Base-by-base conservation (phyloP, 1,140 invertebrate genomes). In the Dendrolimus kikuchii region DNA sequence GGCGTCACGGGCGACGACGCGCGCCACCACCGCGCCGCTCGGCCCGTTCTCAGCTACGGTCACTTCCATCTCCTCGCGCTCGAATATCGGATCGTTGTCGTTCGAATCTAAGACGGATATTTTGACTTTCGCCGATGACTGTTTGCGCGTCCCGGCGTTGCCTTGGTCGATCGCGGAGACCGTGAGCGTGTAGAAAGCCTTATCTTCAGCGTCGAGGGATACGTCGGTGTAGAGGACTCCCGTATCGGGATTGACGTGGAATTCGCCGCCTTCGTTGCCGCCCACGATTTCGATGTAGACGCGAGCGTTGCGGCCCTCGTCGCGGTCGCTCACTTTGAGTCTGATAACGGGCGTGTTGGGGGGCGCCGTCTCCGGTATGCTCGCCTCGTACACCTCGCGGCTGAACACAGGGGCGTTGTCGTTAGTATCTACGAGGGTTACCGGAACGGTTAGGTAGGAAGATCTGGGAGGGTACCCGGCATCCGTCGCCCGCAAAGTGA, bases 41-140 rank as follows among this genome's bases (percentile, higher is more conserved):
- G 95, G 92, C 77, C 97, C 92, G 79, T 99, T 98, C 83, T 99
- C 97, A 51, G 95, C 91, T 2, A 95, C 79, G 60, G 80, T 89
- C 0, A 95, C 91, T 36, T 90, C 89, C 80, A 90, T 88, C 59
- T 92, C 90, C 6, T 90, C 72, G 45, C 90, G 87, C 51, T 95
- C 94, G 73, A 98, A 98, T 9, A 93, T 86, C 0, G 96, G 96
- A 76, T 96, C 94, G 81, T 98, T 98, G 81, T 99, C 96, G 77
- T 98, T 98, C 36, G 93, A 92, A 81, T 98, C 97, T 46, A 94
- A 77, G 0, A 98, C 92, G 60, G 93, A 92, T 40, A 98, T 92
- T 86, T 95, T 93, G n/a, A 98, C 92, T 84, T 96, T 96, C 0
- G 95, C 95, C 0, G 95, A 95, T 0, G 94, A 95, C 74, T 95